Evolutionary conservation across 2,797 vertebrate genomes (phyloP), one percentile per base, ranked within the genome.

Genomic region (Smutsia temminckii): DNA sequence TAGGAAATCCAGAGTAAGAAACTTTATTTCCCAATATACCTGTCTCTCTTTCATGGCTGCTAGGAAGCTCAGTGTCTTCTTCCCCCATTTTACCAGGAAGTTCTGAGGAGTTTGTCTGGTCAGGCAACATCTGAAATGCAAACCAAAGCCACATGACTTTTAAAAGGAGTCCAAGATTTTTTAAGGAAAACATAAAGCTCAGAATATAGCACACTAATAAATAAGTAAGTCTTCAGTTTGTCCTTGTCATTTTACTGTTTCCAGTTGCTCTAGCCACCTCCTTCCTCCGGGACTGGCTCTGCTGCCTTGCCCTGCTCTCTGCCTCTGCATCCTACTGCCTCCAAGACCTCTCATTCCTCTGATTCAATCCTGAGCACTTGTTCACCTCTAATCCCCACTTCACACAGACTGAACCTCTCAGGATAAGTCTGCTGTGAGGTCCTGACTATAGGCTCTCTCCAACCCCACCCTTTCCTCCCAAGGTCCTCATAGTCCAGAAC

Each of bases 111-210:
- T 9, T 42, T 25, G 17, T 57, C 88, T 79, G 53, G 12, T 40
- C 32, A 57, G 85, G 64, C 25, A 80, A 72, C 3, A 51, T 34
- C 97, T 97, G 64, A 97, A 97, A 97, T 21, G 16, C 21, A 97
- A 94, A 42, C 57, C 75, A 74, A 89, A 89, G 32, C 23, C 89
- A 17, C 1, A 4, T 4, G 3, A 53, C 40, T 71, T 93, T 68
- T 57, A 84, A 92, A 91, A 64, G 21, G 2, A 57, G 6, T 25
- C 18, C 17, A n/a, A 66, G 34, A 32, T 27, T 84, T 46, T 57
- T 69, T 29, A 89, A 57, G 23, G 18, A 75, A 81, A 88, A 85
- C 2, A 12, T 77, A 81, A 85, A 68, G 57, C 51, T 90, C 21
- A 89, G 64, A 46, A 66, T 9, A 53, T 21, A 89, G 8, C 32